Base-by-base conservation (phyloP, 1,140 invertebrate genomes). In the Daktulosphaira vitifoliae region DNA sequence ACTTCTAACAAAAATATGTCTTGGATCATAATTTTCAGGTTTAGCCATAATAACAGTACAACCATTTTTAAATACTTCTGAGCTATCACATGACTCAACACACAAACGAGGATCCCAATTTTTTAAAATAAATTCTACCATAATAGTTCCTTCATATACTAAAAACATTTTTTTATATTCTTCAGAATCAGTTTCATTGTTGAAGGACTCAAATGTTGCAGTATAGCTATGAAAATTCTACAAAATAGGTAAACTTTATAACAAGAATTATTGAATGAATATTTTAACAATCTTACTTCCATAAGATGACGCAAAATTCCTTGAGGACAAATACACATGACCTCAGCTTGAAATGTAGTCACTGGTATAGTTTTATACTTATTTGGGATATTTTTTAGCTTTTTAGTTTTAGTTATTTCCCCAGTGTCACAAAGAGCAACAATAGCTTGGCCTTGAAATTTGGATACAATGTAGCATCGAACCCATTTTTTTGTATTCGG, bases 1-100 rank as follows among this genome's bases (percentile, higher is more conserved):
- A 56, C 38, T 56, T n/a, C 38, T 56, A 7, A 56, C 38, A 56
- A 56, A 56, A 25, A 56, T 25, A 56, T 56, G 53, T 11, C 53
- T 56, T 22, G 33, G 42, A 26, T 56, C 53, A 42, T 44, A 56
- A 44, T 4, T 25, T 26, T 56, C 53, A 25, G 11, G 0, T 56
- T 56, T 56, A 5, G 38, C 53, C 16, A 56, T 0, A 1, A 44
- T 42, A 2, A 56, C 53, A 42, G 53, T 11, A 56, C 53, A 39
- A 44, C 53, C 53, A 18, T 56, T 56, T 16, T 56, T 26, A 56
- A 56, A 56, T n/a, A 42, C 25, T n/a, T 20, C 3, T 26, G 23
- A 44, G 42, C 42, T 44, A 56, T 44, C 38, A 26, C 42, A 23
- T 26, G 9, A 15, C 1, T 56, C 38, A n/a, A 1, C 16, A 23